phyloP scores from a whole-genome alignment of 35 echinoderm and acorn worm genomes.

The Strongylocentrotus purpuratus region DNA sequence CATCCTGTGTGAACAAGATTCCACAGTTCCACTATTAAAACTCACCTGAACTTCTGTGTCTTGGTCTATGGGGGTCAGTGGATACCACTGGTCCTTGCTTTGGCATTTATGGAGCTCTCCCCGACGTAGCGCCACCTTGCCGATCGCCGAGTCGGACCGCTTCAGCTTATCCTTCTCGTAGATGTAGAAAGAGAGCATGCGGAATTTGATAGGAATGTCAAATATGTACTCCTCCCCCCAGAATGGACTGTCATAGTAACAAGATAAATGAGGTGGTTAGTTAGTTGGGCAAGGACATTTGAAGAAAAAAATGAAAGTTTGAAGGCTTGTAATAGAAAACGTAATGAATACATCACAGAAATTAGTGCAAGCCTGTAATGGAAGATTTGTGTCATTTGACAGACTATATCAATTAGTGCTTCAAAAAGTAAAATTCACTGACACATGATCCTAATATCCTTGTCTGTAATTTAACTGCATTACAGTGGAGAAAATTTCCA shows the following conservation, averaged over 20 bases:
- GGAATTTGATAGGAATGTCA: constrained; percentile 90
- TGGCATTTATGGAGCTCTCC: constrained; percentile 83
- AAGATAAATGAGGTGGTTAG: background rate
- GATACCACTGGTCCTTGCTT: constrained; percentile 91
- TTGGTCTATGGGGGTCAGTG: constrained; percentile 74
- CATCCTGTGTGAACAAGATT: too few relatives aligned
- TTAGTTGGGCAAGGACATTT: background rate
- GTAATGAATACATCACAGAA: too few relatives aligned
- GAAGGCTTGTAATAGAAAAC: too few relatives aligned
- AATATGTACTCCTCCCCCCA: constrained; percentile 94
- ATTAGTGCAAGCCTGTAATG: too few relatives aligned
- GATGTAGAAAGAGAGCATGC: constrained; percentile 88
- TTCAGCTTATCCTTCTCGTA: constrained; percentile 94
- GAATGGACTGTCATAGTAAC: constrained; percentile 78
- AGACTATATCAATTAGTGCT: too few relatives aligned
- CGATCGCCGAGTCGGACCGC: constrained; percentile 75
- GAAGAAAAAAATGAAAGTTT: background rate
- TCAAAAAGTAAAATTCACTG: too few relatives aligned
- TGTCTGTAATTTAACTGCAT: too few relatives aligned
- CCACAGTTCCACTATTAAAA: background rate
- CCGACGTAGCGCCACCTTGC: constrained; percentile 77
- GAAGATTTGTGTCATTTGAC: too few relatives aligned
- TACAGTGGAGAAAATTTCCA: too few relatives aligned
- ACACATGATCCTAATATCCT: too few relatives aligned
- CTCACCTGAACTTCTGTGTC: constrained; percentile 98